Percentiles rank a stretch among this genome's conserved stretches.
These are phyloP conservation scores for Strigamia transsilvanica DNA, from an alignment of 2,888 invertebrate species.

Conservation along the genomic window DNA sequence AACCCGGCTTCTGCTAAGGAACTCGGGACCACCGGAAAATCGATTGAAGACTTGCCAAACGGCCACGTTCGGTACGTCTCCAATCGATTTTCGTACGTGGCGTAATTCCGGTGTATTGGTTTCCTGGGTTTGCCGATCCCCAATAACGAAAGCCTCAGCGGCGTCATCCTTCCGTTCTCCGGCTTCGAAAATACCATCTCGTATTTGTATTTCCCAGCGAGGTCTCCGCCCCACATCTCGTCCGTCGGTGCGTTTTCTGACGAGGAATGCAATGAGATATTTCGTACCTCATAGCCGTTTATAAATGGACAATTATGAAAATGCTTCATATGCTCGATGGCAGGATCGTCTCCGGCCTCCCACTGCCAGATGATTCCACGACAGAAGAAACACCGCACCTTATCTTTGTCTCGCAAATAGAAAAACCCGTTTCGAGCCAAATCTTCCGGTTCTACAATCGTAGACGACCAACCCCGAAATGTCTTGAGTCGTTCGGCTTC, in stretches of 20 bases:
- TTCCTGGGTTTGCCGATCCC: constrained; percentile 68
- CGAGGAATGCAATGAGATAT: constrained; percentile 67
- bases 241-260: constrained; percentile 56
- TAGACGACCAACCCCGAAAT: too few relatives aligned
- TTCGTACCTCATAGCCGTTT: constrained; percentile 71
- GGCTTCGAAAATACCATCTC: constrained; percentile 50
- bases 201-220: constrained; percentile 52
- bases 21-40: constrained; percentile 80
- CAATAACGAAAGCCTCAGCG: constrained; percentile 60
- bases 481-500: constrained; percentile 54
- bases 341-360: constrained; percentile 82
- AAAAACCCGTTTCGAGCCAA: constrained; percentile 86
- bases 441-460: constrained; percentile 71
- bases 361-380: constrained; percentile 81
- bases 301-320: constrained; percentile 82
- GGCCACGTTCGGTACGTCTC: constrained; percentile 82
- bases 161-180: constrained; percentile 62
- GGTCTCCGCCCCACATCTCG: constrained; percentile 57
- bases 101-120: constrained; percentile 76
- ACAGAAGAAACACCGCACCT: constrained; percentile 85
- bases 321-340: constrained; percentile 81
- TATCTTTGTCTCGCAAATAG: constrained; percentile 77
- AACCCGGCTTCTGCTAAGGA: constrained; percentile 89
- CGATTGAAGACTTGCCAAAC: too few relatives aligned
- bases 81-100: constrained; percentile 74